Base-by-base conservation (phyloP, 2,888 invertebrate species). In the Phortica okadai region DNA sequence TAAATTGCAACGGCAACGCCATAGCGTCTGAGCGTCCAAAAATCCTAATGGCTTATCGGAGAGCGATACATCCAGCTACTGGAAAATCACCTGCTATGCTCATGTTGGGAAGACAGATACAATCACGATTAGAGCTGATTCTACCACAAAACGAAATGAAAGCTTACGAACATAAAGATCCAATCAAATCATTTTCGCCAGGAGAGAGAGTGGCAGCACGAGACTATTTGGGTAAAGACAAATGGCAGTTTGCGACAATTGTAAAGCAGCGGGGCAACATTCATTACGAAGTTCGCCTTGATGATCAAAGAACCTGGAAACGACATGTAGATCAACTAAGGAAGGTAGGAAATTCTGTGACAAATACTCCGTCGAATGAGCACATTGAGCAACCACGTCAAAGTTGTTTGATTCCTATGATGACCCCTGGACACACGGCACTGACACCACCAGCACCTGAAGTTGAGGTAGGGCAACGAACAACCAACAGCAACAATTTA, bases 211-310 rank as follows among this genome's bases (percentile, higher is more conserved):
- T 80, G 14, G 72, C 74, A 33, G 80, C 44, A 21, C 58, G 79
- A 66, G 80, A 80, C 74, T 72, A 81, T 16, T 7, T 75, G 21
- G 59, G 66, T 6, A 73, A 67, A 2, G 73, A 78, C n/a, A n/a
- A 81, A 70, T 79, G 78, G 76, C 16, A 76, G 72, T 78, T 76
- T 45, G 79, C 75, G 25, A 75, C 11, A 21, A 66, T 78, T 8
- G 67, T 10, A 54, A 45, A 66, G 25, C 56, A 54, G 59, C 33
- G n/a, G n/a, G 77, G 77, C 42, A 25, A 66, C 33, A 58, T 77
- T 64, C 69, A 80, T 44, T 78, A 77, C 50, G 14, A 72, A 25
- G 66, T 78, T 6, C 56, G 69, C 25, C 66, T 78, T 56, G 77
- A 76, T 42, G 79, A 79, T 70, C 54, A 54, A 4, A 62, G 76